Evolutionary conservation across 2,797 vertebrate genomes (phyloP).

Genomic region (Pangasius krempfi): DNA sequence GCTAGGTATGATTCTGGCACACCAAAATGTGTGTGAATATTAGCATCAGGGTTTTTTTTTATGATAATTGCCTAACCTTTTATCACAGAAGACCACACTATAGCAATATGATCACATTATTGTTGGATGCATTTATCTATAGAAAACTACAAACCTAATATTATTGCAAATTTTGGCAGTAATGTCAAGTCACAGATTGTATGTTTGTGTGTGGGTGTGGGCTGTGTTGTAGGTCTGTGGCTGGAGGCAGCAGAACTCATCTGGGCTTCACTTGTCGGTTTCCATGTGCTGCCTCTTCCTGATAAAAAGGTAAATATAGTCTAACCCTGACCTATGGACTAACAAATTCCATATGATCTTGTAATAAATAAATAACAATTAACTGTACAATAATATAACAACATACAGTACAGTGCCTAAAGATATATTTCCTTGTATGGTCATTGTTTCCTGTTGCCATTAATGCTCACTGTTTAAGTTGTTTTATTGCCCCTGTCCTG

Average conservation of each 20-base stretch:
- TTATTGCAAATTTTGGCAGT: not conserved
- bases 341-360: not conserved
- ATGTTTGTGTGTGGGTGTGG: constrained; percentile 22
- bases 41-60: not conserved
- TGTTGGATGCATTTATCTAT: not conserved
- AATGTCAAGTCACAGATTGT: not conserved
- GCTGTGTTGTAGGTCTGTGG: constrained; percentile 84
- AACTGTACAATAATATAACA: not conserved
- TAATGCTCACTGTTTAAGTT: not conserved
- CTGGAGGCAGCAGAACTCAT: constrained; percentile 87
- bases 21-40: not conserved
- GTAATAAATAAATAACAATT: not conserved
- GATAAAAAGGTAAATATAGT: constrained; percentile 87
- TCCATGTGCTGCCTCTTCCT: constrained; percentile 84
- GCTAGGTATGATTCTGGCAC: constrained; percentile 75
- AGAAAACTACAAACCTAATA: not conserved
- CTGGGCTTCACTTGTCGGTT: constrained; percentile 89
- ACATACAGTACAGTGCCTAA: not conserved
- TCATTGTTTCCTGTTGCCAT: not conserved
- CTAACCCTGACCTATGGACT: not conserved
- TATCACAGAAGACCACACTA: not conserved
- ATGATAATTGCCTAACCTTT: not conserved
- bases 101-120: not conserved
- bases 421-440: not conserved
- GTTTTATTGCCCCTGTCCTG: not conserved